Evolutionary conservation across 2,888 invertebrate species (phyloP), one percentile per base, ranked within the genome.

Genomic region (Hoplodrina blanda): DNA sequence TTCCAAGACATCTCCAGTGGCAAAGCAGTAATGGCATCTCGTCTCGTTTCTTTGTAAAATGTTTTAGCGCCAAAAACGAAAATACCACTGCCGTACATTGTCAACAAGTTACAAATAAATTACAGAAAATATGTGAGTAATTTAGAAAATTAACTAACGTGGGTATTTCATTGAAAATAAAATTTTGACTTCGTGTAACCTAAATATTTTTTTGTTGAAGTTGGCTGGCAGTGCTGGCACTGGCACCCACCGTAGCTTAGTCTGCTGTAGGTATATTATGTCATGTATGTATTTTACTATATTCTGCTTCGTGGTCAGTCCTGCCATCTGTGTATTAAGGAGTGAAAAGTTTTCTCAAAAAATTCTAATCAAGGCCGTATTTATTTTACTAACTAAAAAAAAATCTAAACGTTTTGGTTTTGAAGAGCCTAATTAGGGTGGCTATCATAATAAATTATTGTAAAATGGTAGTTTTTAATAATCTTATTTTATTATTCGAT

Each of bases 1-100:
- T 87, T 92, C 95, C 95, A 95, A 72, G 92, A 91, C 78, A 95
- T 83, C 78, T 95, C 95, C 80, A 95, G 84, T 30, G 95, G 95
- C 83, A 95, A 88, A 68, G 89, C 86, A 55, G 93, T 90, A 86
- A 95, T 88, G 83, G 88, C 87, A 87, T 94, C 94, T 70, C 80
- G 85, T 76, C 85, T 88, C 62, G 84, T 83, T 78, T 88, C 90
- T 77, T 87, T 84, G 78, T 77, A 55, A 85, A 91, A 91, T 88
- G 89, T 88, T 90, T 91, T 90, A 61, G 88, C 86, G 68, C 95
- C 94, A 84, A 95, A 95, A 82, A 94, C 85, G 83, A 95, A 95
- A 89, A 95, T 89, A 82, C 88, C 90, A 73, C 83, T 86, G 78
- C 81, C 84, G 70, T 87, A 83, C 92, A 93, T 93, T 62, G 57